Base-by-base conservation (phyloP, 2,797 vertebrate genomes). In the Gouania willdenowi region DNA sequence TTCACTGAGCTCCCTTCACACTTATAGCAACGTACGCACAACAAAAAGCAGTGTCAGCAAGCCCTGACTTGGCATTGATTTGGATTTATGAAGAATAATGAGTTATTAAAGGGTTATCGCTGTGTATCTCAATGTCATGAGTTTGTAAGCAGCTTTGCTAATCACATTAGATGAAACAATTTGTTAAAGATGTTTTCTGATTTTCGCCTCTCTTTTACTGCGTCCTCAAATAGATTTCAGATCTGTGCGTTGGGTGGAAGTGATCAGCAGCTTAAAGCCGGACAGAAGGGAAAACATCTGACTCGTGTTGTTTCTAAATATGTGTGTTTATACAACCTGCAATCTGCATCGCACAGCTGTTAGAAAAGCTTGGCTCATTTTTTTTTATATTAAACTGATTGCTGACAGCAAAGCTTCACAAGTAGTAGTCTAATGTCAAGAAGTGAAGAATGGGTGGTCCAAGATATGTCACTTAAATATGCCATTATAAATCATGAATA, bases 81-180 rank as follows among this genome's bases (percentile, higher is more conserved):
- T 56, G 47, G 68, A 84, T 79, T 83, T 51, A 65, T 59, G 55
- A 67, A 64, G 72, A 83, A 85, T 86, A 86, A 86, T 82, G 74
- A 85, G 73, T 83, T 86, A 79, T 85, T 77, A 82, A 71, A 63
- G 76, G 71, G 76, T 81, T 89, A 83, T 87, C 82, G 68, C 71
- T 75, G 79, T 81, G 80, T 71, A 82, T 89, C 82, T 87, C 66
- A 56, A 66, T 81, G 77, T 82, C 82, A 80, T 53, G 73, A 83
- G 80, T 82, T 63, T 60, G 69, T 79, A 83, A 82, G 75, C 77
- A 44, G 59, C 74, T 82, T 64, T 33, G 73, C 67, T 87, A 87
- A 88, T 88, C 86, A 87, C 75, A 86, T 88, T 90, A 85, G 79
- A 83, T 77, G 79, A 85, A 77, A 79, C 83, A 87, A 79, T 68